These are phyloP conservation scores for Aradus depressus DNA, from an alignment of 2,888 invertebrate species.

Conservation along the genomic window DNA sequence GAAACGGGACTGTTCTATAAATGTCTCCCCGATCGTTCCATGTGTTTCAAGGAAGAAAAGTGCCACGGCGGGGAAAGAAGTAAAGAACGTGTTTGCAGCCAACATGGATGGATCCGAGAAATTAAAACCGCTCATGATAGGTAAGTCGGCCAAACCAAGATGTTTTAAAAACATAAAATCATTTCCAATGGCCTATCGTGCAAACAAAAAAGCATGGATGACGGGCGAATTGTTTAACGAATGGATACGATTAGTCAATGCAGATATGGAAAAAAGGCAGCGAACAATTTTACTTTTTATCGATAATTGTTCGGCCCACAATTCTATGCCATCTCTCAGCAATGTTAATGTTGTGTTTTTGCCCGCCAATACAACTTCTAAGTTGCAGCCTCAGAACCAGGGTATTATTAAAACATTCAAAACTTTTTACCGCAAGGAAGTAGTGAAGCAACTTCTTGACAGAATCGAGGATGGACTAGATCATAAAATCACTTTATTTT, in stretches of 20 bases:
- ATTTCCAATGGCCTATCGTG: constrained; percentile 15
- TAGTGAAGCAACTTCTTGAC: constrained; percentile 19
- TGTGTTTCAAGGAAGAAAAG: constrained; percentile 32
- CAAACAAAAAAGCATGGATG: constrained; percentile 22
- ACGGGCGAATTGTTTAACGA: constrained; percentile 8
- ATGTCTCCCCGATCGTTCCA: constrained; percentile 31
- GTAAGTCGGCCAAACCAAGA: constrained; percentile 16
- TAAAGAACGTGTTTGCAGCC: constrained; percentile 29
- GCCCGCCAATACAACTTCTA: constrained; percentile 11
- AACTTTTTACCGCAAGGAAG: constrained; percentile 22
- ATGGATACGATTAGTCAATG: constrained; percentile 12
- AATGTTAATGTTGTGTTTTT: constrained; percentile 19
- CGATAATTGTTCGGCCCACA: constrained; percentile 16
- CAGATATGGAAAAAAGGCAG: constrained; percentile 4
- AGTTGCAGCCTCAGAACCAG: constrained; percentile 25
- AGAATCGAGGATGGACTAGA: constrained; percentile 4
- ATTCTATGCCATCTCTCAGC: constrained; percentile 9
- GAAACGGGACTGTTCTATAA: constrained; percentile 32
- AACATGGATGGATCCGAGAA: constrained; percentile 19
- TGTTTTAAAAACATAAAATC: constrained; percentile 14
- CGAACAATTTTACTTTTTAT: constrained; percentile 16
- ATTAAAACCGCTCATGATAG: constrained; percentile 16
- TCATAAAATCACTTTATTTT: no score
- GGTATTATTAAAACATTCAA: constrained; percentile 27
- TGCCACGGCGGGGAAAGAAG: constrained; percentile 35